Evolutionary conservation across 1,140 invertebrate genomes (phyloP).

Genomic region (Drosophila pruinosa): DNA sequence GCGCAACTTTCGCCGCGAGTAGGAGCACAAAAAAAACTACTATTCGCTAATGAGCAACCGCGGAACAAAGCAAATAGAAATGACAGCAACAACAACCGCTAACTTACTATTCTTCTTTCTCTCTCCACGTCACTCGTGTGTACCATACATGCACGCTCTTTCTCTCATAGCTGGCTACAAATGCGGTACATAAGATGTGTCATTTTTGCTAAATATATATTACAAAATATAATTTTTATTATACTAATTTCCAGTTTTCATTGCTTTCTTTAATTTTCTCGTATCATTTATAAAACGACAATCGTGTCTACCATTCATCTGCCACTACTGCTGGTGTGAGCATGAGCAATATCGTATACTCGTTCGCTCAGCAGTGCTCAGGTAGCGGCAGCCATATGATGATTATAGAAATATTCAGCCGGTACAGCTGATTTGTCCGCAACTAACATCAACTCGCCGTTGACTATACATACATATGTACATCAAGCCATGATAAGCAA

Average conservation of each 20-base stretch:
- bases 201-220: neutral
- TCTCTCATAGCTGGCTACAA: constrained; percentile 20
- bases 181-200: neutral
- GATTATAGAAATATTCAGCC: constrained; percentile 59
- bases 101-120: constrained; percentile 59
- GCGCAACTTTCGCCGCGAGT: constrained; percentile 36
- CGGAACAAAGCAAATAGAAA: constrained; percentile 24
- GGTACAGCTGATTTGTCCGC: constrained; percentile 76
- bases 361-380: constrained; percentile 24
- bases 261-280: neutral
- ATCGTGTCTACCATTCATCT: neutral
- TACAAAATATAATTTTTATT: neutral
- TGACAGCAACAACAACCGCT: constrained; percentile 10
- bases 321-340: neutral
- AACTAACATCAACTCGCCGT: constrained; percentile 52
- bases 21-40: constrained; percentile 19
- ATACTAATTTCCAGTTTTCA: neutral
- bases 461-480: constrained; percentile 61
- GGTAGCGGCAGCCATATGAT: constrained; percentile 66
- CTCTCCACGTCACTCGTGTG: neutral
- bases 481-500: constrained; percentile 56
- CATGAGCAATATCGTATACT: neutral
- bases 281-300: no score
- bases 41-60: constrained; percentile 21
- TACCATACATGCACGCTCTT: constrained; percentile 14